Conservation (phyloP, 2,113 vertebrate species). For the Sturnira hondurensis region DNA sequence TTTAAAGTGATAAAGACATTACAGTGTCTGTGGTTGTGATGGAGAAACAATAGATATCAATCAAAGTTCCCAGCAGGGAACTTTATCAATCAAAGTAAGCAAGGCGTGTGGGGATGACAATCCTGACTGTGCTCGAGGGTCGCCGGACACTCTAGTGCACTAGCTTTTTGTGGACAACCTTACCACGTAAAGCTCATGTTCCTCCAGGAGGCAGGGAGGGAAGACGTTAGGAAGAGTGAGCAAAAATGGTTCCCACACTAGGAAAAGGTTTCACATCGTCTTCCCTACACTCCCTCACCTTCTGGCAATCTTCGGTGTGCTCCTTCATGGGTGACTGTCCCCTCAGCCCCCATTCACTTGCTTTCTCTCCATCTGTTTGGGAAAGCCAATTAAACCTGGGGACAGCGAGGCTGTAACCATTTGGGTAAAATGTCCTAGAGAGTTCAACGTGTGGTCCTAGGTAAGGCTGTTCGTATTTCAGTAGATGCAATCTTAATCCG, state of each 20-base stretch:
- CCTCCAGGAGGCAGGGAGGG: not conserved
- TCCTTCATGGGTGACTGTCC: not conserved
- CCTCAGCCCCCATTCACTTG: rapidly evolving
- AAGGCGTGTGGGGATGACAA: not conserved
- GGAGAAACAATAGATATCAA: not conserved
- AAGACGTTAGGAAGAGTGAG: not conserved
- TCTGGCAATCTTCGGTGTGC: not conserved
- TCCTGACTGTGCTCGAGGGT: not conserved
- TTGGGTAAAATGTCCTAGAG: not conserved
- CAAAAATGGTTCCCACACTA: not conserved
- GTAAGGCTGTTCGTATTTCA: not conserved
- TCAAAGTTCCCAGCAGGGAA: too few relatives aligned
- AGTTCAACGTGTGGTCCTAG: not conserved
- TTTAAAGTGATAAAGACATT: not conserved
- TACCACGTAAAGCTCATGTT: not conserved
- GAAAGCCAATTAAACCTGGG: not conserved
- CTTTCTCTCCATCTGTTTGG: not conserved
- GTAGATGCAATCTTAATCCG: not conserved
- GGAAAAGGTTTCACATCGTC: not conserved
- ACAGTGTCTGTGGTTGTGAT: not conserved
- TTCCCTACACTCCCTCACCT: not conserved
- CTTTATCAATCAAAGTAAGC: not conserved
- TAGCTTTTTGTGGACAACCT: not conserved
- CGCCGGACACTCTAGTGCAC: not conserved
- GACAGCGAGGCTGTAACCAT: not conserved